Percentiles rank a stretch among this genome's conserved stretches.
phyloP scores from a whole-genome alignment of 2,797 vertebrate genomes.

The Ctenosaura bakeri region DNA sequence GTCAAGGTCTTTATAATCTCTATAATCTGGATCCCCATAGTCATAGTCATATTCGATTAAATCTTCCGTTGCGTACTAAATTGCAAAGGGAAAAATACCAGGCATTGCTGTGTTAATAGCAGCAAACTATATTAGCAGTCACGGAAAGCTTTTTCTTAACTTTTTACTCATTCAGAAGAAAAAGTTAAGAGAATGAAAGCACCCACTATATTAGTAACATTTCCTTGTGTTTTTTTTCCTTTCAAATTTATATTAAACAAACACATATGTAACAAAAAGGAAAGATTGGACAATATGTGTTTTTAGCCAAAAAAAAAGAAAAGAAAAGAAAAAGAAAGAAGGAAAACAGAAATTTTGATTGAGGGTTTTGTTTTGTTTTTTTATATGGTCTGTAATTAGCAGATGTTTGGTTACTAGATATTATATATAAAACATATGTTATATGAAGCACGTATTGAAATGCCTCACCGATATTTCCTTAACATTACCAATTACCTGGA shows the following conservation, averaged over 20 bases:
- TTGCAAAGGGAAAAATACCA: conserved; percentile 82
- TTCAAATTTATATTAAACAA: conserved; percentile 37
- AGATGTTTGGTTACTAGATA: not conserved
- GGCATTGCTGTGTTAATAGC: conserved; percentile 79
- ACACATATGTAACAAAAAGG: conserved; percentile 49
- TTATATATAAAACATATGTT: not conserved
- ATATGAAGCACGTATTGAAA: not conserved
- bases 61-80: conserved; percentile 93
- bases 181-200: conserved; percentile 67
- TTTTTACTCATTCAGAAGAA: conserved; percentile 66
- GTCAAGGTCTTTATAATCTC: conserved; percentile 88
- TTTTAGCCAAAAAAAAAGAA: no score
- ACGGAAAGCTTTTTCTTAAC: conserved; percentile 68
- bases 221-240: conserved; percentile 33
- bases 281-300: not conserved
- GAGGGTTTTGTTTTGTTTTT: not conserved
- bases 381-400: not conserved
- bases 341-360: conserved; percentile 39
- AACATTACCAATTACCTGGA: not conserved
- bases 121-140: conserved; percentile 64
- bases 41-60: conserved; percentile 95
- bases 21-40: conserved; percentile 91
- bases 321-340: not conserved
- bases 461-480: not conserved
- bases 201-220: conserved; percentile 18